Conservation (phyloP, 2,797 vertebrate species). For the Tenualosa ilisha region DNA sequence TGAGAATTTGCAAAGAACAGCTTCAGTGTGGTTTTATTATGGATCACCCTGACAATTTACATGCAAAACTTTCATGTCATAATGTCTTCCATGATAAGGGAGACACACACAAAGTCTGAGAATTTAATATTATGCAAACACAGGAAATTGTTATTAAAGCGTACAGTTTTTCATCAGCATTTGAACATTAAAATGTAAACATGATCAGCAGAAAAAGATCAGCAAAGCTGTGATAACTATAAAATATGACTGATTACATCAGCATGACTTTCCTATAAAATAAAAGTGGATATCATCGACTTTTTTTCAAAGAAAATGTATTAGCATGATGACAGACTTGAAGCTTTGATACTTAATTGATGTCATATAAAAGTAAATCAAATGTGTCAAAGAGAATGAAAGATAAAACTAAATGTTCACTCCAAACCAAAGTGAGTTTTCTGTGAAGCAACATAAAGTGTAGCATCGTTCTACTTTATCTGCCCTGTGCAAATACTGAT, state of each 20-base stretch:
- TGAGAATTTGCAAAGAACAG: conserved; percentile 62
- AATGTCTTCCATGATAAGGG: neutral
- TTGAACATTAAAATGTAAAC: neutral
- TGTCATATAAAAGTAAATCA: neutral
- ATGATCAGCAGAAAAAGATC: no score
- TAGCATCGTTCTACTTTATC: neutral
- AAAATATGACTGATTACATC: neutral
- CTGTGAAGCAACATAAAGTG: neutral
- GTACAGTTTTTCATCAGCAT: neutral
- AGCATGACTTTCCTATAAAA: conserved; percentile 1
- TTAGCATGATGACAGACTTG: neutral
- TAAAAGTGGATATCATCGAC: neutral
- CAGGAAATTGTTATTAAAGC: neutral
- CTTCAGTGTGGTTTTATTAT: conserved; percentile 19
- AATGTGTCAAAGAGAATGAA: neutral
- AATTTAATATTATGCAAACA: neutral
- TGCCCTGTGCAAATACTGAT: neutral
- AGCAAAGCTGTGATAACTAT: neutral
- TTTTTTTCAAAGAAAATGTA: neutral
- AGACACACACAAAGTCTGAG: neutral
- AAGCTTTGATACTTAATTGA: neutral
- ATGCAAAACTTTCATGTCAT: neutral
- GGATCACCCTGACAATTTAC: neutral
- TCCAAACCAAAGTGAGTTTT: neutral
- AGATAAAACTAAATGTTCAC: neutral